Base-by-base conservation (phyloP, 2,113 vertebrate species). In the Steatornis caripensis region DNA sequence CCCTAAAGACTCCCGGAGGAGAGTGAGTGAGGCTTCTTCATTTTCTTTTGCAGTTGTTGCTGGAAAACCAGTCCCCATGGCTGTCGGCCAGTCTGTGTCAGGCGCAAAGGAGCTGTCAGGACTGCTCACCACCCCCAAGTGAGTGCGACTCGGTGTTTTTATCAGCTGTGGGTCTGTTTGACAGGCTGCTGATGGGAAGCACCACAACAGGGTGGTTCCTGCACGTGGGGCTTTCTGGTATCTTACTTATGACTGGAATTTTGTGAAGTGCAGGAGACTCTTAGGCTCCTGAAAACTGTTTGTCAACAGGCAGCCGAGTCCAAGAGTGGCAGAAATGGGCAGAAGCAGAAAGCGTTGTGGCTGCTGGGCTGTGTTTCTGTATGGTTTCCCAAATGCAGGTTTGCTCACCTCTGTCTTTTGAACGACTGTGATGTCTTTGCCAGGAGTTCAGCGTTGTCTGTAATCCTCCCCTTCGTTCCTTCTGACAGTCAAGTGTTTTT, bases 61-160 rank as follows among this genome's bases (percentile, higher is more conserved):
- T 30, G 98, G 98, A 51, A 99, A 99, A 90, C 98, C 99, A 2
- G 76, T 99, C 43, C 97, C 98, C 7, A 51, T 98, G 92, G 97
- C 98, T 2, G 74, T 99, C 80, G 98, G 99, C 43, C 99, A 98
- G 88, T 88, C 98, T 7, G 97, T 98, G 30, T n/a, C 98, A 9
- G 98, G 98, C 15, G 85, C 98, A 21, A 99, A 99, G 98, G 99
- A 99, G 92, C 98, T 99, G 26, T 98, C 99, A 0, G 99, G 99
- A 82, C 98, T 99, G 84, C 98, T 99, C 61, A 97, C 98, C 81
- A 87, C 98, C 71, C 98, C 99, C 76, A 99, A 98, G 99, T 99
- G 98, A 98, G 98, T 97, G 61, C 6, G 1, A 27, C 29, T 48
- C 48, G 5, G 10, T 12, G 4, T 22, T 46, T 39, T 41, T 11